A percentile compares a stretch with the other conserved stretches of the same genome.
These are phyloP conservation scores for Antennarius striatus DNA, from an alignment of 2,113 vertebrate species.

Conservation along the genomic window DNA sequence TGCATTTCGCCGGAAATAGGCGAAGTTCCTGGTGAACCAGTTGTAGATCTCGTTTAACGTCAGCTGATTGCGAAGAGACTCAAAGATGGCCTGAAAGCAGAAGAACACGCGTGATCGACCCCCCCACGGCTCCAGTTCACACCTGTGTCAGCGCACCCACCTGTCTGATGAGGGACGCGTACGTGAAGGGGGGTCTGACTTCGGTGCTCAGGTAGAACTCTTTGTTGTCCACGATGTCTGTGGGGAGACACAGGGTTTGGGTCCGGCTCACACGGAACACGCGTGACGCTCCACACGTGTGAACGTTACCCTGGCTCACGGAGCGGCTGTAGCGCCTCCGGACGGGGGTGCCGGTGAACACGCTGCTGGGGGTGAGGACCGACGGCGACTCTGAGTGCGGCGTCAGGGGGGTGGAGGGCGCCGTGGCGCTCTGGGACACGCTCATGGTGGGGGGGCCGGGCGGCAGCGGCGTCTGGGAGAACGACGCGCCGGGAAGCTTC, in stretches of 20 bases:
- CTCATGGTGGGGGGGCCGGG: constrained; percentile 90
- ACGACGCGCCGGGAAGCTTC: constrained; percentile 90
- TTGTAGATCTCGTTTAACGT: constrained; percentile 99
- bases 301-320: constrained; percentile 90
- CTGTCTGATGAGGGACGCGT: constrained; percentile 99
- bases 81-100: constrained; percentile 90
- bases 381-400: constrained; percentile 89
- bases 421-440: constrained; percentile 94
- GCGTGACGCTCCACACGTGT: no score
- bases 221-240: constrained; percentile 98
- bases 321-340: constrained; percentile 93
- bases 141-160: constrained; percentile 61
- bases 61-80: constrained; percentile 97
- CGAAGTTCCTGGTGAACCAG: constrained; percentile 99
- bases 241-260: constrained; percentile 50
- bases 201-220: constrained; percentile 98
- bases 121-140: background rate
- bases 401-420: constrained; percentile 92
- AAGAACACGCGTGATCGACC: background rate
- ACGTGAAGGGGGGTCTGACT: constrained; percentile 97
- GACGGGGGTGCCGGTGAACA: constrained; percentile 90
- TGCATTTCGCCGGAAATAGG: constrained; percentile 98
- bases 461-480: constrained; percentile 87
- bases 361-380: constrained; percentile 92
- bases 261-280: no score